A percentile compares a stretch with the other conserved stretches of the same genome.
phyloP scores from a whole-genome alignment of 2,113 vertebrate species.

The rat (Rattus norvegicus) region DNA sequence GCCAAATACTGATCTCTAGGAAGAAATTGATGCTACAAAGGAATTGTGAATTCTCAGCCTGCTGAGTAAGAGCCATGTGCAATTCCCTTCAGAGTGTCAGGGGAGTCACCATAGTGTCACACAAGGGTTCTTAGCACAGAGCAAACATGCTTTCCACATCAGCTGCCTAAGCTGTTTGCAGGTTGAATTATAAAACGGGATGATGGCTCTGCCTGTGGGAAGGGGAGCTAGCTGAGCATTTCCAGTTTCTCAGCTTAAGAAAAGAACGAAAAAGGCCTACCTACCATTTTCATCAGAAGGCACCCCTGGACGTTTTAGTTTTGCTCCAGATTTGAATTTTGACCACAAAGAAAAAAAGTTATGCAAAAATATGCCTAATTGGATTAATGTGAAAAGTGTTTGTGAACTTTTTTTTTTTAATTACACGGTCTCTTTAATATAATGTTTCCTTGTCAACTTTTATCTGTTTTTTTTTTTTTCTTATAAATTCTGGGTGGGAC shows the following conservation, averaged over 20 bases:
- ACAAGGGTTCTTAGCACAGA: constrained; percentile 90
- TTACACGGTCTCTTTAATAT: constrained; percentile 50
- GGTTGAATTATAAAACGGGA: constrained; percentile 92
- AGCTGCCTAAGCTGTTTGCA: constrained; percentile 93
- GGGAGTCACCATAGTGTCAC: constrained; percentile 88
- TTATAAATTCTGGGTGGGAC: constrained; percentile 42
- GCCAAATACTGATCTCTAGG: constrained; percentile 85
- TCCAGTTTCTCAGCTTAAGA: constrained; percentile 82
- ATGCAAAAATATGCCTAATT: constrained; percentile 81
- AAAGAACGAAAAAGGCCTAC: constrained; percentile 30
- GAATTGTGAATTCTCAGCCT: constrained; percentile 86
- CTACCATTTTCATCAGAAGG: constrained; percentile 83
- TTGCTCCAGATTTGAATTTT: constrained; percentile 78
- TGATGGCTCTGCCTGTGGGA: constrained; percentile 88
- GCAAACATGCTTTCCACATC: constrained; percentile 91
- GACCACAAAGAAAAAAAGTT: constrained; percentile 81
- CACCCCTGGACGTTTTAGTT: constrained; percentile 83
- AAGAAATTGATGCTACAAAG: constrained; percentile 85
- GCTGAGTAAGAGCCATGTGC: constrained; percentile 85
- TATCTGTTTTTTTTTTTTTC: constrained; percentile 62
- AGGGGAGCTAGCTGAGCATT: constrained; percentile 83
- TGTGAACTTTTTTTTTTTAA: constrained; percentile 53
- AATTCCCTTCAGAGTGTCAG: constrained; percentile 86
- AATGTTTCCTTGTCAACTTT: constrained; percentile 76
- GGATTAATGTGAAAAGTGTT: constrained; percentile 71